A percentile compares a stretch with the other conserved stretches of the same genome.
These are phyloP conservation scores for Orchestia grillus DNA, from an alignment of 1,140 invertebrate species.

Conservation along the genomic window DNA sequence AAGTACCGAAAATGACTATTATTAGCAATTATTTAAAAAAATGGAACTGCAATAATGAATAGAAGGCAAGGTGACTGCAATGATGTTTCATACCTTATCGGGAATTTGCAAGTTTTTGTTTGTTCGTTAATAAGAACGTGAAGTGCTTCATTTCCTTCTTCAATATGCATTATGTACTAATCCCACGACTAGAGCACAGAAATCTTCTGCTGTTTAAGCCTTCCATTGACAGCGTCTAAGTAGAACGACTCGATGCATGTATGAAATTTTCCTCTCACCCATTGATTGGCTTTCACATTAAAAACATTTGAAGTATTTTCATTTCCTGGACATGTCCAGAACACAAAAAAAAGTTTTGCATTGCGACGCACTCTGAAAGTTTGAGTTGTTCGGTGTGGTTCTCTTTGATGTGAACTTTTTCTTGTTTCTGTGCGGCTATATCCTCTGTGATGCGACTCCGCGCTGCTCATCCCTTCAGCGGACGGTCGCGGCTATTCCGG, in stretches of 20 bases:
- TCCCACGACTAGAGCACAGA: too few relatives aligned
- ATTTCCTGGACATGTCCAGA: background rate
- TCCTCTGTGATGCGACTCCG: background rate
- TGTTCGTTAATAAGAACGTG: background rate
- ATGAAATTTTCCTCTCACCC: background rate
- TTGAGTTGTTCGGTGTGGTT: background rate
- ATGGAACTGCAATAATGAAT: background rate
- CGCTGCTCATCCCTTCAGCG: conserved; percentile 19
- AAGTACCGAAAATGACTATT: background rate
- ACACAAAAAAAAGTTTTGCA: background rate
- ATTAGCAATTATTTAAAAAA: background rate
- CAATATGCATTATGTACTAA: too few relatives aligned
- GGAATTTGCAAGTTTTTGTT: background rate
- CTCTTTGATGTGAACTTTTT: conserved; percentile 14
- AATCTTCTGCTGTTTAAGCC: too few relatives aligned
- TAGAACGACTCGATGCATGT: background rate
- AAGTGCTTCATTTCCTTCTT: too few relatives aligned
- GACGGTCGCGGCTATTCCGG: background rate
- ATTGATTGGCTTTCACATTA: background rate
- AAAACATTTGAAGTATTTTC: background rate
- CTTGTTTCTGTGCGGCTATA: conserved; percentile 3
- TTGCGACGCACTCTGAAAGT: background rate
- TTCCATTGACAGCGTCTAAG: background rate
- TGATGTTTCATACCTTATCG: background rate
- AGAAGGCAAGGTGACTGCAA: background rate